phyloP scores from a whole-genome alignment of 2,888 invertebrate species.

The Byasa hedistus region DNA sequence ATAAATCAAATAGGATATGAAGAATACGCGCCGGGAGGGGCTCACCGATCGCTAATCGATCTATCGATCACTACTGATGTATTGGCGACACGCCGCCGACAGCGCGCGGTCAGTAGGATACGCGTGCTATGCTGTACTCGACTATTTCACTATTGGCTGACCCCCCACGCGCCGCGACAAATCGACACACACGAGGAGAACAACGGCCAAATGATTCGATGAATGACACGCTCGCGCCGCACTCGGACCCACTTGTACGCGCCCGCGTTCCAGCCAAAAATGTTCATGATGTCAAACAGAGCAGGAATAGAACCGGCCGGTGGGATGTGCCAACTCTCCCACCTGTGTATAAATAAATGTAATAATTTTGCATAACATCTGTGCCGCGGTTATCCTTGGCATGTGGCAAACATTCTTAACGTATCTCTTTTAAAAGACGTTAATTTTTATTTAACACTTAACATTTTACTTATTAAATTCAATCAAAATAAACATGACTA shows the following conservation, averaged over 20 bases:
- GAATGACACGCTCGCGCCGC: slow-evolving; percentile 71
- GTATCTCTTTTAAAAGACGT: neutral
- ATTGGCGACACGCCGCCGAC: slow-evolving; percentile 65
- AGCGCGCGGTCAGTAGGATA: slow-evolving; percentile 54
- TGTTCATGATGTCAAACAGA: slow-evolving; percentile 65
- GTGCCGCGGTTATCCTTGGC: slow-evolving; percentile 52
- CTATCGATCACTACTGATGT: slow-evolving; percentile 72
- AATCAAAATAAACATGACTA: neutral
- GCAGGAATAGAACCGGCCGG: slow-evolving; percentile 69
- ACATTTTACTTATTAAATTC: too few relatives aligned
- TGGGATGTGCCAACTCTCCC: slow-evolving; percentile 70
- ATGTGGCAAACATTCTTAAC: slow-evolving; percentile 56
- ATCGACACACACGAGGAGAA: slow-evolving; percentile 71
- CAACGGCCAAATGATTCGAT: slow-evolving; percentile 75
- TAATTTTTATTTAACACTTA: neutral
- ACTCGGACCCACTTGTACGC: slow-evolving; percentile 64
- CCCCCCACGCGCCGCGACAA: slow-evolving; percentile 59
- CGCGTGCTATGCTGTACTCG: slow-evolving; percentile 51
- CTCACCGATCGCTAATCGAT: slow-evolving; percentile 56
- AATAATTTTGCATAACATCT: slow-evolving; percentile 29
- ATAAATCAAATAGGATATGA: slow-evolving; percentile 49
- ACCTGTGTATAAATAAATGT: slow-evolving; percentile 40
- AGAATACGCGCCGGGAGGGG: slow-evolving; percentile 41
- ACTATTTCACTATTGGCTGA: slow-evolving; percentile 67
- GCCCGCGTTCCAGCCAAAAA: slow-evolving; percentile 72